phyloP scores from a whole-genome alignment of 2,113 vertebrate genomes.

The Ardeotis arabs region DNA sequence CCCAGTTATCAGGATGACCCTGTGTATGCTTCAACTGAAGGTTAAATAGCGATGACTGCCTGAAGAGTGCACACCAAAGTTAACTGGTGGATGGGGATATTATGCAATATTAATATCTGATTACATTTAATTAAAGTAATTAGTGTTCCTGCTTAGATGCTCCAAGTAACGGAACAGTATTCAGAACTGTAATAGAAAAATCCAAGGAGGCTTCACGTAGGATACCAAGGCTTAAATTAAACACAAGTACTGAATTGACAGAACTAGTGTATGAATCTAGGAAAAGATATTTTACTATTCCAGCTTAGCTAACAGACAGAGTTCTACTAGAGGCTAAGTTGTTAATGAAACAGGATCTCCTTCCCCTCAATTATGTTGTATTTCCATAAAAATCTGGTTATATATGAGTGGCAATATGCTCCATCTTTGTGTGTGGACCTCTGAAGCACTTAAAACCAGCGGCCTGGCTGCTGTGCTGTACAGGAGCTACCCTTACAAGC shows the following conservation, averaged over 20 bases:
- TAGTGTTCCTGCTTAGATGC: not conserved
- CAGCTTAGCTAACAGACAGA: not conserved
- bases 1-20: not conserved
- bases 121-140: constrained; percentile 27
- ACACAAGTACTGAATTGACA: not conserved
- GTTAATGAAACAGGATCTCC: not conserved
- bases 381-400: not conserved
- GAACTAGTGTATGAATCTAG: not conserved
- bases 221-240: not conserved
- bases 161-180: not conserved
- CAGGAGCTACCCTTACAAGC: not conserved
- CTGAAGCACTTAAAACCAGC: not conserved
- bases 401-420: not conserved
- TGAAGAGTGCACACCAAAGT: not conserved
- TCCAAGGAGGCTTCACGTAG: not conserved
- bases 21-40: not conserved
- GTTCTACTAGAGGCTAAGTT: not conserved
- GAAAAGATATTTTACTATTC: not conserved
- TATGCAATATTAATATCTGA: constrained; percentile 1
- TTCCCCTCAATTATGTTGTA: not conserved
- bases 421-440: not conserved
- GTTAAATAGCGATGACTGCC: not conserved
- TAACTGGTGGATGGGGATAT: not conserved
- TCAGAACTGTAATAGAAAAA: not conserved
- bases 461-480: not conserved